Percentiles rank a stretch among this genome's conserved stretches.
Conservation (phyloP, 2,888 invertebrate species). For the Agriotes lineatus region DNA sequence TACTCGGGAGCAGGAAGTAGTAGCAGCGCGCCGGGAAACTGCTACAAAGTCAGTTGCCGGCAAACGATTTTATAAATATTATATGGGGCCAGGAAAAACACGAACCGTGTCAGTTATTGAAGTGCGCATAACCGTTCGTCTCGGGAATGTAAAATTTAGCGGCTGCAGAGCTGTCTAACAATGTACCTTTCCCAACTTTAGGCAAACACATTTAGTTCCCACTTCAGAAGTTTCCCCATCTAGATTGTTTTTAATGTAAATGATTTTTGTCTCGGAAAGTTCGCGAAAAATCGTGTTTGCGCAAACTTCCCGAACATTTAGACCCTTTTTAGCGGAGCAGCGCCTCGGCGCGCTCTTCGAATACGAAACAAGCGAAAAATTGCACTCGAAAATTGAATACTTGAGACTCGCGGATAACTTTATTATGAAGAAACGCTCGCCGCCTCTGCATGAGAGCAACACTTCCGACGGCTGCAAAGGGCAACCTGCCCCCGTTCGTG, state of each 20-base stretch:
- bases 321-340: constrained; percentile 30
- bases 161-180: constrained; percentile 36
- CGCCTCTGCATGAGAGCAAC: constrained; percentile 17
- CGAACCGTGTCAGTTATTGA: constrained; percentile 30
- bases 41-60: constrained; percentile 19
- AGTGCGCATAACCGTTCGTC: constrained; percentile 23
- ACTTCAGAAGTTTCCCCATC: constrained; percentile 43
- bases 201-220: constrained; percentile 41
- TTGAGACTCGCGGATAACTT: constrained; percentile 33
- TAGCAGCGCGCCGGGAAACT: background rate
- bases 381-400: constrained; percentile 37
- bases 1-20: background rate
- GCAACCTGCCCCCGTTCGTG: background rate
- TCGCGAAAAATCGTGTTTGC: constrained; percentile 38
- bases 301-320: constrained; percentile 38
- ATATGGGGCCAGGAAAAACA: constrained; percentile 30
- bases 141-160: constrained; percentile 34
- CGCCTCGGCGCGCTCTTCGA: constrained; percentile 17
- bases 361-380: constrained; percentile 35
- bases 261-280: constrained; percentile 44
- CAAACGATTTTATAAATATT: constrained; percentile 39
- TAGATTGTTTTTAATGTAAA: constrained; percentile 46
- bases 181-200: constrained; percentile 37
- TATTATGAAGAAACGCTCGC: constrained; percentile 32
- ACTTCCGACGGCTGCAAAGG: constrained; percentile 13